phyloP scores from a whole-genome alignment of 1,140 invertebrate genomes.

The Mamestra configurata region DNA sequence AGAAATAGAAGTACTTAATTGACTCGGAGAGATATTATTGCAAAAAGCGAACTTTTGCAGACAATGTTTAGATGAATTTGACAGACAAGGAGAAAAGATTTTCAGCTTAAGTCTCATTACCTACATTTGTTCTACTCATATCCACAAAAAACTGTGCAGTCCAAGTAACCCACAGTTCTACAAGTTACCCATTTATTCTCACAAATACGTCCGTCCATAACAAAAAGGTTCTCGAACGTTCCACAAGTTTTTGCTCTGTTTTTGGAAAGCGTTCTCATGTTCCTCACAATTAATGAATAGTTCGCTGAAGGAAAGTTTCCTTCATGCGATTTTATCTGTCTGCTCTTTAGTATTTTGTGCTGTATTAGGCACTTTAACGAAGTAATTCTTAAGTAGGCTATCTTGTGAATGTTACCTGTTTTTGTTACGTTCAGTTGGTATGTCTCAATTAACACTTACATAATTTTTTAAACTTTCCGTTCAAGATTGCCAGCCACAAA shows the following conservation, averaged over 20 bases:
- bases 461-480: too few relatives aligned
- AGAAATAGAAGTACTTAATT: too few relatives aligned
- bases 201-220: conserved; percentile 1
- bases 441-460: too few relatives aligned
- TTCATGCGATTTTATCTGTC: background rate
- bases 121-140: too few relatives aligned
- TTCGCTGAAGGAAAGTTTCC: background rate
- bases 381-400: background rate
- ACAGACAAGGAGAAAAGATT: too few relatives aligned
- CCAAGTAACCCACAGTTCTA: background rate
- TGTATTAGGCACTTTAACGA: background rate
- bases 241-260: conserved; percentile 24
- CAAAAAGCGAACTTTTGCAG: too few relatives aligned
- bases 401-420: too few relatives aligned
- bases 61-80: too few relatives aligned
- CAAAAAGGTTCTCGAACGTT: conserved; percentile 20
- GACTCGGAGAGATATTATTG: too few relatives aligned
- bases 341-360: background rate
- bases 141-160: background rate
- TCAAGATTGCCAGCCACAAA: too few relatives aligned
- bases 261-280: conserved; percentile 32
- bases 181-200: conserved; percentile 11
- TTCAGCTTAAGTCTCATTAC: too few relatives aligned
- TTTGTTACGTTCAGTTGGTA: too few relatives aligned
- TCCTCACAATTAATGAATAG: conserved; percentile 38